These are phyloP conservation scores for Eupsilia transversa DNA, from an alignment of 2,888 invertebrate genomes.

Conservation along the genomic window DNA sequence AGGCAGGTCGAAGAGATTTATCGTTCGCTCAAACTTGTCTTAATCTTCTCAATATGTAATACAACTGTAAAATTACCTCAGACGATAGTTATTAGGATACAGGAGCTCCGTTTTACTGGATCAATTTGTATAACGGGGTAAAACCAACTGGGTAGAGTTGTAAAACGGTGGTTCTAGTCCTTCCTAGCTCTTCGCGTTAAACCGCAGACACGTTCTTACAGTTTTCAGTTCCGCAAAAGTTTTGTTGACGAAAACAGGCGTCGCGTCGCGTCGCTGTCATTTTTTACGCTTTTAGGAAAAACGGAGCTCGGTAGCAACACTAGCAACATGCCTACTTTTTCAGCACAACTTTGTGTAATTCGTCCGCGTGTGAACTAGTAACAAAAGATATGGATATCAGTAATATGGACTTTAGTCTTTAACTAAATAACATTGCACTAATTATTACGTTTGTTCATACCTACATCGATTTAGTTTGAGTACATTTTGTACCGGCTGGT, in stretches of 20 bases:
- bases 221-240: slow-evolving; percentile 32
- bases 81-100: neutral
- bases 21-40: slow-evolving; percentile 57
- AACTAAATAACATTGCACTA: slow-evolving; percentile 19
- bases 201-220: slow-evolving; percentile 29
- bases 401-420: slow-evolving; percentile 2
- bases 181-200: slow-evolving; percentile 10
- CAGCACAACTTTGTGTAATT: neutral
- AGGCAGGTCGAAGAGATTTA: slow-evolving; percentile 75
- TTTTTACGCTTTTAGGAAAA: slow-evolving; percentile 2
- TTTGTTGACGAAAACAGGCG: slow-evolving; percentile 13
- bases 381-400: slow-evolving; percentile 37
- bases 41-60: slow-evolving; percentile 45
- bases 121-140: slow-evolving; percentile 28
- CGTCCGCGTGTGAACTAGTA: slow-evolving; percentile 11
- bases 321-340: neutral
- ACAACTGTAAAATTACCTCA: slow-evolving; percentile 26
- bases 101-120: neutral
- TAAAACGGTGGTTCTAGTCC: slow-evolving; percentile 7
- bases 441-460: slow-evolving; percentile 19
- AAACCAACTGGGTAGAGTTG: too few species aligned
- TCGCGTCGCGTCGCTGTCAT: neutral
- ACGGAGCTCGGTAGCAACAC: neutral
- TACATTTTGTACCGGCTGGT: neutral
- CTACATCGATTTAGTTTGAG: slow-evolving; percentile 9